Evolutionary conservation across 2,888 invertebrate genomes (phyloP).

Genomic region (Odontomyia ornata): DNA sequence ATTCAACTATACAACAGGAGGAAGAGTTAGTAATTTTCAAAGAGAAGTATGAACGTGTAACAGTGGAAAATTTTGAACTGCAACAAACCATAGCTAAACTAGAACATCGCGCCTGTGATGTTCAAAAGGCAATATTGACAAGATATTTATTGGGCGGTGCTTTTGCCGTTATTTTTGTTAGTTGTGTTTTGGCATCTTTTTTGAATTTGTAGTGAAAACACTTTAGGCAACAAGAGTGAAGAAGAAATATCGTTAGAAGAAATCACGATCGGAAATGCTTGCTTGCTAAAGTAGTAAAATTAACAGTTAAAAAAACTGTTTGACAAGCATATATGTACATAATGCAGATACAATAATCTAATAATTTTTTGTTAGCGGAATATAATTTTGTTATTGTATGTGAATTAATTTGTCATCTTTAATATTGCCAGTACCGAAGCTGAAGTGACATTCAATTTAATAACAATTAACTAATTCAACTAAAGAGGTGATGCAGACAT

Average conservation of each 20-base stretch:
- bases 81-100: conserved; percentile 59
- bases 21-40: conserved; percentile 63
- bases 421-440: too few relatives aligned
- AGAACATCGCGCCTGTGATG: conserved; percentile 53
- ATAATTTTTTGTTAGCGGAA: too few relatives aligned
- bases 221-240: not conserved
- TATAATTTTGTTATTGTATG: too few relatives aligned
- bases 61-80: conserved; percentile 58
- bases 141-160: conserved; percentile 57
- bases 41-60: conserved; percentile 60
- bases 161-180: conserved; percentile 57
- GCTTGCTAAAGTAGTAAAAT: too few relatives aligned
- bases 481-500: too few relatives aligned
- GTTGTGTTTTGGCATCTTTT: conserved; percentile 58
- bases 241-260: not conserved
- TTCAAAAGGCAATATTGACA: conserved; percentile 53
- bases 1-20: conserved; percentile 58
- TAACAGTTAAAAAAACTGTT: not conserved
- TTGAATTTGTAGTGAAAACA: conserved; percentile 48
- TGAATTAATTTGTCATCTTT: too few relatives aligned
- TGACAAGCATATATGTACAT: not conserved
- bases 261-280: too few relatives aligned
- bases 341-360: not conserved
- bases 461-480: too few relatives aligned
- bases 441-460: too few relatives aligned